These are phyloP conservation scores for Drosophila anceps DNA, from an alignment of 2,888 invertebrate species.

Conservation along the genomic window DNA sequence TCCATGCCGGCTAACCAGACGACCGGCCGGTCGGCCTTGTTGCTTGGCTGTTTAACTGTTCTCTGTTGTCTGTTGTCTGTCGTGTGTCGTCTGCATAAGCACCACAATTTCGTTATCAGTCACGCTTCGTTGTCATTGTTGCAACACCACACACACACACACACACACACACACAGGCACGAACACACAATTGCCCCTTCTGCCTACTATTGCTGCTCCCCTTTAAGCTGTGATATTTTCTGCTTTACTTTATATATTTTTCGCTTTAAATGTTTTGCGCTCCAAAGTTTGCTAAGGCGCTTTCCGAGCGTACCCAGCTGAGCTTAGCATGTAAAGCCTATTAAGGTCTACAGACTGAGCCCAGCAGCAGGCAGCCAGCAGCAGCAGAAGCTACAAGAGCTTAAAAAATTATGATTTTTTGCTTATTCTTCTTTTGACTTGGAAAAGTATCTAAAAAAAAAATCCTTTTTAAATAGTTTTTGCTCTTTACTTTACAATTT, in stretches of 20 bases:
- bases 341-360: constrained; percentile 36
- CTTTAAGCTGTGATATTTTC: constrained; percentile 39
- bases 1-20: constrained; percentile 43
- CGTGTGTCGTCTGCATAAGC: constrained; percentile 39
- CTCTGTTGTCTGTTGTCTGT: background rate
- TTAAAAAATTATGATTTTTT: constrained; percentile 25
- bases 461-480: background rate
- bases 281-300: constrained; percentile 42
- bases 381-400: constrained; percentile 6
- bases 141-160: constrained; percentile 23
- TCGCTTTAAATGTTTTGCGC: constrained; percentile 16
- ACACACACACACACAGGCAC: background rate
- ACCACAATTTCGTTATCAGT: constrained; percentile 67
- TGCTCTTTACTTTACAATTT: background rate
- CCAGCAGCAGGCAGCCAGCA: background rate
- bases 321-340: constrained; percentile 48
- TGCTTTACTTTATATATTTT: constrained; percentile 18
- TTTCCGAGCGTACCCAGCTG: constrained; percentile 34
- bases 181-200: background rate
- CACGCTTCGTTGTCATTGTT: constrained; percentile 57
- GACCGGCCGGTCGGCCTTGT: constrained; percentile 1
- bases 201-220: background rate
- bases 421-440: background rate
- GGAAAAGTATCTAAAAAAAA: background rate
- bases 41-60: constrained; percentile 18